Evolutionary conservation across 2,797 vertebrate genomes (phyloP).

Genomic region (Liparis tanakae): DNA sequence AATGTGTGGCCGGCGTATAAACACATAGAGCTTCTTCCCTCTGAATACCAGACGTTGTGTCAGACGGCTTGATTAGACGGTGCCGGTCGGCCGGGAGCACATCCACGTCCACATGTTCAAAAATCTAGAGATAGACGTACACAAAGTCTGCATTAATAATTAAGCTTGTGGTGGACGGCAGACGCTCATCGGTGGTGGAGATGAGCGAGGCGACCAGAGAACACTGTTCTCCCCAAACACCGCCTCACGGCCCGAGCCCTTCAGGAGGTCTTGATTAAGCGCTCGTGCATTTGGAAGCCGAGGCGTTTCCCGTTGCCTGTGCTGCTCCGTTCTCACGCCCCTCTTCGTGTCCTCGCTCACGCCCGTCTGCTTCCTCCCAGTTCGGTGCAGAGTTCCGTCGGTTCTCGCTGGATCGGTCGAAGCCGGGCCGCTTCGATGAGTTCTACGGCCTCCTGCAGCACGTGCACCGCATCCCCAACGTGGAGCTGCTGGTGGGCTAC

Average conservation of each 20-base stretch:
- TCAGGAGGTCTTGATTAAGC: not conserved
- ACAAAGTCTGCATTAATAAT: slow-evolving; percentile 45
- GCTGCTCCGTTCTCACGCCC: not conserved
- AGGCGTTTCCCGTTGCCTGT: not conserved
- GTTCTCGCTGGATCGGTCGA: slow-evolving; percentile 95
- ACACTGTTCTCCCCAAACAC: not conserved
- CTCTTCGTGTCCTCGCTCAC: not conserved
- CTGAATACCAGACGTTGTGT: slow-evolving; percentile 9
- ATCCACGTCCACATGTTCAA: slow-evolving; percentile 2
- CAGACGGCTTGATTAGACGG: slow-evolving; percentile 11
- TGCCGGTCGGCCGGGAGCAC: slow-evolving; percentile 10
- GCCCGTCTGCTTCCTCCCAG: slow-evolving; percentile 69
- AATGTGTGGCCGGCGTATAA: slow-evolving; percentile 10
- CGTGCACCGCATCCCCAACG: slow-evolving; percentile 95
- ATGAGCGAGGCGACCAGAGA: slow-evolving; percentile 9
- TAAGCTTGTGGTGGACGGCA: slow-evolving; percentile 34
- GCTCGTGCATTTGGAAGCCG: not conserved
- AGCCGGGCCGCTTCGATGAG: slow-evolving; percentile 96
- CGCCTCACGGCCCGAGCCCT: not conserved
- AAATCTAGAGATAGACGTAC: slow-evolving; percentile 8
- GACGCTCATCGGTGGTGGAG: slow-evolving; percentile 9
- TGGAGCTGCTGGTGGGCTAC: slow-evolving; percentile 95
- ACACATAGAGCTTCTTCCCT: not conserved
- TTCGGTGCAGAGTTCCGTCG: slow-evolving; percentile 98
- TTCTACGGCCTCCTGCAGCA: slow-evolving; percentile 97